Evolutionary conservation across 2,888 invertebrate species (phyloP).

Genomic region (Acholoe squamosa): DNA sequence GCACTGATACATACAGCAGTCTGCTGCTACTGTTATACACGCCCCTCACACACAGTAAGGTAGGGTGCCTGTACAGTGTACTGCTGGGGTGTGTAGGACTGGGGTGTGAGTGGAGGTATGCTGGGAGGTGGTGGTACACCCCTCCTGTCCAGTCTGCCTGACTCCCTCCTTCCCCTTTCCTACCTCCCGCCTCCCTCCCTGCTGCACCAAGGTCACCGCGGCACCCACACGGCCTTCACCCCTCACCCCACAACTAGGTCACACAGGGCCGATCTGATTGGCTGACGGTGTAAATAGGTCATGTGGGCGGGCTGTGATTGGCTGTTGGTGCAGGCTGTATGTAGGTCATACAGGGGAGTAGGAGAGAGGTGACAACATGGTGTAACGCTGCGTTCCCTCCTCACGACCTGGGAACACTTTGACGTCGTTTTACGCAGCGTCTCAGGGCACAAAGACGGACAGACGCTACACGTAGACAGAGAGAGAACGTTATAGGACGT

Average conservation of each 20-base stretch:
- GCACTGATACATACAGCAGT: too few species aligned
- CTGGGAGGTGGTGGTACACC: neutral
- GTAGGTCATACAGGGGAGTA: conserved; percentile 38
- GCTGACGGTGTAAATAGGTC: conserved; percentile 38
- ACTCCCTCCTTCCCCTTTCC: neutral
- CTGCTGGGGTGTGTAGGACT: neutral
- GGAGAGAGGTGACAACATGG: neutral
- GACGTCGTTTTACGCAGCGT: neutral
- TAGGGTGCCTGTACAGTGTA: neutral
- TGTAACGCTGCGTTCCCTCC: neutral
- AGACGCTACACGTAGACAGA: too few species aligned
- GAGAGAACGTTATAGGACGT: too few species aligned
- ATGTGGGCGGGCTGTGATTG: conserved; percentile 2
- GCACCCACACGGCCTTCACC: neutral
- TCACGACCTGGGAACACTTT: neutral
- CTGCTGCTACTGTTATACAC: too few species aligned
- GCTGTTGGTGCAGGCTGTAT: neutral
- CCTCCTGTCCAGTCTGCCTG: neutral
- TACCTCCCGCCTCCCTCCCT: neutral
- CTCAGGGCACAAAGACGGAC: too few species aligned
- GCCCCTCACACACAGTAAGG: too few species aligned
- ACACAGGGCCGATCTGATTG: neutral
- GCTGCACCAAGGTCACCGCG: conserved; percentile 13
- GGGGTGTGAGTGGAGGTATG: neutral
- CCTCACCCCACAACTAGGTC: conserved; percentile 27